These are phyloP conservation scores for Aquila chrysaetos DNA, from an alignment of 2,797 vertebrate genomes.

Conservation along the genomic window DNA sequence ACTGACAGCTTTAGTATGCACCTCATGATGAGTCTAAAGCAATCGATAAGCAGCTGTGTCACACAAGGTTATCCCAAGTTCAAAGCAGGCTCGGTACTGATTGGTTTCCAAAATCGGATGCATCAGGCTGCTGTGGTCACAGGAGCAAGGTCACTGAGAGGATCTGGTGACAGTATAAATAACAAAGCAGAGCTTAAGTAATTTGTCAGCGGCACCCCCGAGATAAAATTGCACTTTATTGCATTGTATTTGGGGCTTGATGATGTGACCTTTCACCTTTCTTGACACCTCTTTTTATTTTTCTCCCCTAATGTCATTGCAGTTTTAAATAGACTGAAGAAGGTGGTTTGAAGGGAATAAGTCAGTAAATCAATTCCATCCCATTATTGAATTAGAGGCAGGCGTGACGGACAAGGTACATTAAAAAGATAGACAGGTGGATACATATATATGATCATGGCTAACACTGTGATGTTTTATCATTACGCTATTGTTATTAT, in stretches of 20 bases:
- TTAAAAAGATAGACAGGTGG: not conserved
- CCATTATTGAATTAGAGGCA: not conserved
- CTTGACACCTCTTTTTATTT: not conserved
- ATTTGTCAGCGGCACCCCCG: not conserved
- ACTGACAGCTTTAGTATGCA: not conserved
- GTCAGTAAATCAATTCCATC: not conserved
- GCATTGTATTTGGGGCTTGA: not conserved
- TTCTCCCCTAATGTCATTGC: not conserved
- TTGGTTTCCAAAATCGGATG: not conserved
- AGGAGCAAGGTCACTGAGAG: conserved; percentile 23
- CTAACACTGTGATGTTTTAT: not conserved
- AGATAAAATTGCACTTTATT: not conserved
- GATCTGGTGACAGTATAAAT: conserved; percentile 22
- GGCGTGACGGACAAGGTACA: not conserved
- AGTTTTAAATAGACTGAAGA: not conserved
- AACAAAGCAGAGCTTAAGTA: not conserved
- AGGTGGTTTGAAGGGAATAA: not conserved
- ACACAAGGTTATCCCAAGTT: conserved; percentile 44
- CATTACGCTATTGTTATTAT: not conserved
- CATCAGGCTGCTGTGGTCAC: not conserved
- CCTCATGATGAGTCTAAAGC: not conserved
- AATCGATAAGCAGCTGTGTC: conserved; percentile 31
- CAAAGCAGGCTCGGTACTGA: not conserved
- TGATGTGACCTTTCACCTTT: not conserved
- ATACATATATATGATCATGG: fast-evolving